Evolutionary conservation across 2,113 vertebrate genomes (phyloP).

Genomic region (Miniopterus natalensis): DNA sequence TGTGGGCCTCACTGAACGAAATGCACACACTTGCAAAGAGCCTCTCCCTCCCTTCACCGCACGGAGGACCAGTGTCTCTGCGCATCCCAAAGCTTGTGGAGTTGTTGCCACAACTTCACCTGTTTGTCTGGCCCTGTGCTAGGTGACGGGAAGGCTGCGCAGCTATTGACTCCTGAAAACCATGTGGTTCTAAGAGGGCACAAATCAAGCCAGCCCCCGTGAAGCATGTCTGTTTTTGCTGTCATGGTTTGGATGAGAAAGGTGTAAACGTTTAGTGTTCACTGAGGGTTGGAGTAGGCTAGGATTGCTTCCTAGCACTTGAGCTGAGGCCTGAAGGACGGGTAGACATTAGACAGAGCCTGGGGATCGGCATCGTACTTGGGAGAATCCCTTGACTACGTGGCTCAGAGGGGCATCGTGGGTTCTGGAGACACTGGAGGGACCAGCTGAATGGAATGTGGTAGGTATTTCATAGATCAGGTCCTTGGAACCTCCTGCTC

Average conservation of each 20-base stretch:
- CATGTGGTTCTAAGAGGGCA: not conserved
- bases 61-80: fast-evolving
- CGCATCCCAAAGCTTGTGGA: not conserved
- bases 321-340: not conserved
- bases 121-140: not conserved
- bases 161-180: not conserved
- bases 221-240: not conserved
- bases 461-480: fast-evolving
- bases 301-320: too few species aligned
- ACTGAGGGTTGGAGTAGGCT: not conserved
- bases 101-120: not conserved
- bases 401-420: not conserved
- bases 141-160: fast-evolving
- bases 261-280: fast-evolving
- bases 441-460: too few species aligned
- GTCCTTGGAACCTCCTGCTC: not conserved
- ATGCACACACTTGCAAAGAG: not conserved
- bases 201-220: not conserved
- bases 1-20: not conserved
- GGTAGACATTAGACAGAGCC: not conserved
- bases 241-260: fast-evolving
- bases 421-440: not conserved
- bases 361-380: not conserved
- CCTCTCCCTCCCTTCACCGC: not conserved
- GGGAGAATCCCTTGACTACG: not conserved